Conservation (phyloP, 2,888 invertebrate genomes). For the Drosophila picticornis region DNA sequence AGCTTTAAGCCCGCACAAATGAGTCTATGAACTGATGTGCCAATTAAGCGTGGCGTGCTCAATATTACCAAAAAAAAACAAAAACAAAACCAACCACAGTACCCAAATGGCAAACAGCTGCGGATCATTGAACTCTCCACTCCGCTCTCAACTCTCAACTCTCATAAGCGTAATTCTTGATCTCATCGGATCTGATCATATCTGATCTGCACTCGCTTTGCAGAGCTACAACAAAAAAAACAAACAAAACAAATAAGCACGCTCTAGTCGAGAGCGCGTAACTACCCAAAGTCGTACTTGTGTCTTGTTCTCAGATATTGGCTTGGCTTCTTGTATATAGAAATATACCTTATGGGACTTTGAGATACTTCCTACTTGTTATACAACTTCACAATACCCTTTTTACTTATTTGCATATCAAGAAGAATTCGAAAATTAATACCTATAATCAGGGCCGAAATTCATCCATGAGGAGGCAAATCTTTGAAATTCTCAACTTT, state of each 20-base stretch:
- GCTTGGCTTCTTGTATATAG: too few species aligned
- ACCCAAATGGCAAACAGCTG: slow-evolving; percentile 51
- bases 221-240: slow-evolving; percentile 49
- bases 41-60: slow-evolving; percentile 51
- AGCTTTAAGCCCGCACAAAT: slow-evolving; percentile 3
- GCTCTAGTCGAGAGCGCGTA: background rate
- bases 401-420: slow-evolving; percentile 4
- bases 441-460: slow-evolving; percentile 59
- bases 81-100: slow-evolving; percentile 25
- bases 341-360: background rate
- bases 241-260: slow-evolving; percentile 2
- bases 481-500: slow-evolving; percentile 17
- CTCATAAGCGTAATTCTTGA: slow-evolving; percentile 2
- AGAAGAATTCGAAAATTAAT: slow-evolving; percentile 63
- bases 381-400: background rate
- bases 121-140: slow-evolving; percentile 71
- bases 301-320: background rate
- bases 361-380: background rate
- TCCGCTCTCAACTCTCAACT: slow-evolving; percentile 13
- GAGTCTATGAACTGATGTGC: slow-evolving; percentile 38
- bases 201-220: slow-evolving; percentile 58
- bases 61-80: slow-evolving; percentile 16
- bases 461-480: slow-evolving; percentile 1
- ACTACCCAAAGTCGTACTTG: background rate
- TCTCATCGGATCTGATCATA: slow-evolving; percentile 7